phyloP scores from a whole-genome alignment of 2,797 vertebrate genomes.

The Sebastes itinus region DNA sequence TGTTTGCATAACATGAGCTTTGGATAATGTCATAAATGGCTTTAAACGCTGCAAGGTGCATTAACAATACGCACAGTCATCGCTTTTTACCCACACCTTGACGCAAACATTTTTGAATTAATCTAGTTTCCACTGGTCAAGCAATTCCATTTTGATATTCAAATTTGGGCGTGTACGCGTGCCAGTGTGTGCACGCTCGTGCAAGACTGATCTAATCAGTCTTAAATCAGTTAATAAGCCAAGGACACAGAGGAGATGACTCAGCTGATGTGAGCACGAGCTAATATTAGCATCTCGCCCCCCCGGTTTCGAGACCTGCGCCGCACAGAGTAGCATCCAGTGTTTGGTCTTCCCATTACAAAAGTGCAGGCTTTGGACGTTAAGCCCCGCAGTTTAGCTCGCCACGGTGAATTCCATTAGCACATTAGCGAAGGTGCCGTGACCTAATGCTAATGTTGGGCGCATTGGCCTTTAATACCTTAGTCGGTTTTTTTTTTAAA shows the following conservation, averaged over 20 bases:
- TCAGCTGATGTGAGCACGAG: constrained; percentile 82
- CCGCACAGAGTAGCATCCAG: constrained; percentile 35
- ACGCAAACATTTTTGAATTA: constrained; percentile 75
- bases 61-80: constrained; percentile 78
- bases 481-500: constrained; percentile 9
- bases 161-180: constrained; percentile 59
- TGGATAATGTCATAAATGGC: constrained; percentile 81
- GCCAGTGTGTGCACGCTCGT: constrained; percentile 32
- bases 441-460: constrained; percentile 71
- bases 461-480: constrained; percentile 15
- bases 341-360: constrained; percentile 48
- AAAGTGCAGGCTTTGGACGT: constrained; percentile 54
- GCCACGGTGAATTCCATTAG: constrained; percentile 72
- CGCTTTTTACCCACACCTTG: constrained; percentile 69
- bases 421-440: constrained; percentile 64
- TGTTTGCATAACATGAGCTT: constrained; percentile 82
- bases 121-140: constrained; percentile 78
- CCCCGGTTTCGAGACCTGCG: constrained; percentile 37
- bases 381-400: constrained; percentile 64
- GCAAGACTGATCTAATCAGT: constrained; percentile 77
- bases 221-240: constrained; percentile 83
- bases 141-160: constrained; percentile 82
- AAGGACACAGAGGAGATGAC: constrained; percentile 83
- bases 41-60: constrained; percentile 77
- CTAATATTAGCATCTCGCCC: constrained; percentile 78